Evolutionary conservation across 2,113 vertebrate genomes (phyloP).

Genomic region (Oncorhynchus masou): DNA sequence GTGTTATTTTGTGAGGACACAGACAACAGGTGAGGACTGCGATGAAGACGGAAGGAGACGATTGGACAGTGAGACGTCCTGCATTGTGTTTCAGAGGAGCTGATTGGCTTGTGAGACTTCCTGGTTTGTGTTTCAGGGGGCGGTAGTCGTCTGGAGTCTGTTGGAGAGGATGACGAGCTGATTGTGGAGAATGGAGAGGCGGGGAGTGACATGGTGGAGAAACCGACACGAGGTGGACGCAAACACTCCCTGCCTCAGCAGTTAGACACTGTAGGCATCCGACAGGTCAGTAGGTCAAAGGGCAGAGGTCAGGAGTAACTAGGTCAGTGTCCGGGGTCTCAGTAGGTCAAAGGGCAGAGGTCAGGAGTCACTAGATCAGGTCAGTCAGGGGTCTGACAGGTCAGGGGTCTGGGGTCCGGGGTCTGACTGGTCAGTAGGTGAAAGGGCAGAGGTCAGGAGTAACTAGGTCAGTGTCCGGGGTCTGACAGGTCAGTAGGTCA

Average conservation of each 20-base stretch:
- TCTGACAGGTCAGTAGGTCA: too few species aligned
- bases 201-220: conserved; percentile 72
- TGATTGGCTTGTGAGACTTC: not conserved
- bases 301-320: not conserved
- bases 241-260: conserved; percentile 95
- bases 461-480: too few species aligned
- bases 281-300: conserved; percentile 77
- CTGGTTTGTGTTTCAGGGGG: conserved; percentile 70
- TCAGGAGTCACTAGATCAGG: not conserved
- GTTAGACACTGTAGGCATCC: conserved; percentile 76
- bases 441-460: not conserved
- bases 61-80: too few species aligned
- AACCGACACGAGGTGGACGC: conserved; percentile 78
- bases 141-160: conserved; percentile 85
- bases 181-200: conserved; percentile 80
- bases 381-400: too few species aligned
- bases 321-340: conserved; percentile 46
- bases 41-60: too few species aligned
- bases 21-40: too few species aligned
- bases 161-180: conserved; percentile 93
- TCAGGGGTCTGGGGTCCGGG: too few species aligned
- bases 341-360: conserved; percentile 11
- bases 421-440: too few species aligned
- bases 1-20: too few species aligned
- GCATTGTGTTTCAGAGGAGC: not conserved